Evolutionary conservation across 2,797 vertebrate genomes (phyloP).

Genomic region (Cacajao melanocephalus): DNA sequence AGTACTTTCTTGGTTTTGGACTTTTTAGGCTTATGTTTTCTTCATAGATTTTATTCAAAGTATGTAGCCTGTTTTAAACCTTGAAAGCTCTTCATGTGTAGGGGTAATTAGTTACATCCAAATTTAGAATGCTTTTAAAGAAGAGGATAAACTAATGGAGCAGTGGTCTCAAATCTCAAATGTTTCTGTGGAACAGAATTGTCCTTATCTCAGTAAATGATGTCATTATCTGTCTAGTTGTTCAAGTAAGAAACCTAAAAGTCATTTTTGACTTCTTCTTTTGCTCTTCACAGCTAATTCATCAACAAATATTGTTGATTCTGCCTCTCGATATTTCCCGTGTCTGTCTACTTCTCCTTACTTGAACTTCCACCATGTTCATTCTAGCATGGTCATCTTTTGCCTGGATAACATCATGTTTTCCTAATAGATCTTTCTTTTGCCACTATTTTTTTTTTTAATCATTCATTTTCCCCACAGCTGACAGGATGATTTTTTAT

Average conservation of each 20-base stretch:
- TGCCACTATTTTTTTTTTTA: not conserved
- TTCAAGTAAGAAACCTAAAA: not conserved
- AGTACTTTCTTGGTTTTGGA: not conserved
- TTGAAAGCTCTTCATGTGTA: not conserved
- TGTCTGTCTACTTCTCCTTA: not conserved
- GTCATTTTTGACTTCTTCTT: not conserved
- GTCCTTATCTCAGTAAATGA: not conserved
- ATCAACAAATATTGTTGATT: not conserved
- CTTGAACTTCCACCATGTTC: not conserved
- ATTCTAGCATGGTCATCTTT: not conserved
- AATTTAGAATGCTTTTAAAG: not conserved
- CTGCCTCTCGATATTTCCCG: not conserved
- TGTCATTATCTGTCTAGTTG: not conserved
- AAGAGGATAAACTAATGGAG: not conserved
- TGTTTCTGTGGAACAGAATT: conserved; percentile 6
- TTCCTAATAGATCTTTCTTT: not conserved
- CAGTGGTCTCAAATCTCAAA: not conserved
- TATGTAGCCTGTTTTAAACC: not conserved
- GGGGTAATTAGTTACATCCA: not conserved
- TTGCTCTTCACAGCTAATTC: not conserved
- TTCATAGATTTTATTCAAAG: conserved; percentile 36
- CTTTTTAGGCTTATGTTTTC: not conserved
- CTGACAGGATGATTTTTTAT: not conserved
- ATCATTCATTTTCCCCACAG: not conserved
- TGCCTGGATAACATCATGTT: not conserved